phyloP scores from a whole-genome alignment of 2,797 vertebrate species.

The Triplophysa bombifrons region DNA sequence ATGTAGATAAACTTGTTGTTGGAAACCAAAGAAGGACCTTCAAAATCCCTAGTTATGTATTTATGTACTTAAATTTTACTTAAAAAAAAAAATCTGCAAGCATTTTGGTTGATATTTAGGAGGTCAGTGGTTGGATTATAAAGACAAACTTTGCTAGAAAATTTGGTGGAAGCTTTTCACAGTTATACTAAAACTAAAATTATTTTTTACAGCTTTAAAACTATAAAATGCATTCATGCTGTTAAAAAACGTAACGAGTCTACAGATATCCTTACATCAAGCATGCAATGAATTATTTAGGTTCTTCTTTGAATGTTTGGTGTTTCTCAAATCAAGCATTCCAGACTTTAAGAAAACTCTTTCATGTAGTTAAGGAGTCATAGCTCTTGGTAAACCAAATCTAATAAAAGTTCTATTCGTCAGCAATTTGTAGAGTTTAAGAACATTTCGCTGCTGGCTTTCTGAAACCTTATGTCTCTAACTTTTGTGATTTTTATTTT shows the following conservation, averaged over 20 bases:
- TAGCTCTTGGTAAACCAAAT: not conserved
- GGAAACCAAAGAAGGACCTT: too few relatives aligned
- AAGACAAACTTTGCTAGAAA: not conserved
- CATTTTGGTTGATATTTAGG: not conserved
- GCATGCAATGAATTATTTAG: slow-evolving; percentile 11
- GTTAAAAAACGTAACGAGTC: not conserved
- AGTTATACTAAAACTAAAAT: not conserved
- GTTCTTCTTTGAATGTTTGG: not conserved
- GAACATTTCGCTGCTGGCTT: not conserved
- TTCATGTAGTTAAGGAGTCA: not conserved
- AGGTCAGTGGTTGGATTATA: not conserved
- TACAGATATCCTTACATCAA: slow-evolving; percentile 2
- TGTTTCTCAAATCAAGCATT: not conserved
- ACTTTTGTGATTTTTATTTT: too few relatives aligned
- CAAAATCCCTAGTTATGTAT: too few relatives aligned
- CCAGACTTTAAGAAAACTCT: not conserved
- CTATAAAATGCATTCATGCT: not conserved
- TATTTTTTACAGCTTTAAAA: not conserved
- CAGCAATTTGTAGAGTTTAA: not conserved
- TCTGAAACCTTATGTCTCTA: too few relatives aligned
- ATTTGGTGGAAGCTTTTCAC: not conserved
- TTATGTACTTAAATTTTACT: too few relatives aligned
- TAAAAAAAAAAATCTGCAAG: too few relatives aligned
- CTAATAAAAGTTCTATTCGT: not conserved
- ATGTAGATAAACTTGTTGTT: too few relatives aligned